These are phyloP conservation scores for Hypanus sabinus DNA, from an alignment of 2,113 vertebrate genomes.

Conservation along the genomic window DNA sequence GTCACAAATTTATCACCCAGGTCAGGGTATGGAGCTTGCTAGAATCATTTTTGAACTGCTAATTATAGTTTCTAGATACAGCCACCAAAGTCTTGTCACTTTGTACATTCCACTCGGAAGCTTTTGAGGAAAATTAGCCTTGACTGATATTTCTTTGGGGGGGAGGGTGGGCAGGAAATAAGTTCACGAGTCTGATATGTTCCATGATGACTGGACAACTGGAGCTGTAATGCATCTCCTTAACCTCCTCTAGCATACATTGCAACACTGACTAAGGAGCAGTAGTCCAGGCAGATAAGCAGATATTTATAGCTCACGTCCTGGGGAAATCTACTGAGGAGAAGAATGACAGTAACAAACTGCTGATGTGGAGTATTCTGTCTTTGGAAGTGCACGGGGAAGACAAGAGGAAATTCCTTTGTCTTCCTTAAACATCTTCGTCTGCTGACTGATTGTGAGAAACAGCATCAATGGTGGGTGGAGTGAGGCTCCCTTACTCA, in stretches of 20 bases:
- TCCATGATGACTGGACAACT: not conserved
- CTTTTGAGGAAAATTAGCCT: not conserved
- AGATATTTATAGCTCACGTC: not conserved
- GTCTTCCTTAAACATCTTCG: not conserved
- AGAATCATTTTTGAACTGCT: not conserved
- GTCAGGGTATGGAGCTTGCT: not conserved
- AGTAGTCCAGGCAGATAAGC: not conserved
- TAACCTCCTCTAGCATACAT: not conserved
- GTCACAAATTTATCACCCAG: not conserved
- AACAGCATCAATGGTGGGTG: not conserved
- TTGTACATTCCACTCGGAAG: not conserved
- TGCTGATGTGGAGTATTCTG: no score
- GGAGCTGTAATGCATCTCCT: not conserved
- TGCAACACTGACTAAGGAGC: not conserved
- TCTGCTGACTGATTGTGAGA: not conserved
- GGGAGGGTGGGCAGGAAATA: not conserved
- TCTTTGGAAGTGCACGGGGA: not conserved
- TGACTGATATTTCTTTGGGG: not conserved
- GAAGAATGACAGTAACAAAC: not conserved
- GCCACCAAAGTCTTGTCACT: not conserved
- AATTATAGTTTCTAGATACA: not conserved
- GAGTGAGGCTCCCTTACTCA: not conserved
- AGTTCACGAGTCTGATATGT: not conserved
- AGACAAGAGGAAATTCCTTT: slow-evolving; percentile 10
- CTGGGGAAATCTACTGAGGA: not conserved